Evolutionary conservation across 1,140 invertebrate species (phyloP).

Genomic region (Apis mellifera): Amel_HAv3.1 CM009931.2:26463501-26464000

Average conservation of each 20-base stretch:
- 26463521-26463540: constrained; percentile 75
- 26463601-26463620: constrained; percentile 52
- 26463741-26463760: constrained; percentile 45
- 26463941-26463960: constrained; percentile 67
- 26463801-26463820: background rate
- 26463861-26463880: constrained; percentile 22
- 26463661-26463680: constrained; percentile 79
- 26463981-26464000: constrained; percentile 77
- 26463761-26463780: constrained; percentile 13
- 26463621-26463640: constrained; percentile 67
- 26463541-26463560: constrained; percentile 53
- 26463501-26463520: constrained; percentile 70
- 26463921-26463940: constrained; percentile 59
- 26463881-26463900: constrained; percentile 3
- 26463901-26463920: constrained; percentile 18
- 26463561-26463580: constrained; percentile 59
- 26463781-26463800: background rate
- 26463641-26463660: constrained; percentile 67
- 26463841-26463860: constrained; percentile 31
- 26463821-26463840: constrained; percentile 2
- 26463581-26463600: constrained; percentile 49
- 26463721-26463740: constrained; percentile 71
- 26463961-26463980: constrained; percentile 77
- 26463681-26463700: constrained; percentile 79
- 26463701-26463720: constrained; percentile 79